Evolutionary conservation across 2,888 invertebrate genomes (phyloP).

Genomic region (Aromia moschata): DNA sequence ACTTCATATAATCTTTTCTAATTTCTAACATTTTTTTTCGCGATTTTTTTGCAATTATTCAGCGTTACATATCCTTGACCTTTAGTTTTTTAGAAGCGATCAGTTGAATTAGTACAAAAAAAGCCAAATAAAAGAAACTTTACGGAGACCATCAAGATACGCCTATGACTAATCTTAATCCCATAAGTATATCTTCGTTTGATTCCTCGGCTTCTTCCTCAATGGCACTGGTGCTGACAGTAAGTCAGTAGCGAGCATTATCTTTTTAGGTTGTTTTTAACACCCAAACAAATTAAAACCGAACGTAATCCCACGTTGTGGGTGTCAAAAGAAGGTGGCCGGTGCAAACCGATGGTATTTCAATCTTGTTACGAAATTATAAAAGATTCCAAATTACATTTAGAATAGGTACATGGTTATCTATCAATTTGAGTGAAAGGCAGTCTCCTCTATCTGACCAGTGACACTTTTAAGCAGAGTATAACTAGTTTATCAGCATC

Average conservation of each 20-base stretch:
- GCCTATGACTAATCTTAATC: constrained; percentile 10
- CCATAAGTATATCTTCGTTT: too few species aligned
- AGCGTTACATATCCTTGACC: too few species aligned
- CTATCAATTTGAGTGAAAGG: constrained; percentile 15
- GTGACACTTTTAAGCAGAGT: background rate
- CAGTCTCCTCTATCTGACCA: constrained; percentile 4
- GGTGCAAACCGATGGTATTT: constrained; percentile 1
- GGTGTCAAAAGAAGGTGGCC: constrained; percentile 4
- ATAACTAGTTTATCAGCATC: background rate
- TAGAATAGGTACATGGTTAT: background rate
- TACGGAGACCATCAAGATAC: background rate
- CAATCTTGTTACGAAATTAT: constrained; percentile 3
- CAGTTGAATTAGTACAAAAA: too few species aligned
- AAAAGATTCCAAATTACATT: background rate
- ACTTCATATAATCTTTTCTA: too few species aligned
- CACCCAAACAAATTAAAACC: background rate
- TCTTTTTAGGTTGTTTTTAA: background rate
- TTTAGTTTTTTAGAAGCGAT: too few species aligned
- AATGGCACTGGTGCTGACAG: background rate
- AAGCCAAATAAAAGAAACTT: too few species aligned
- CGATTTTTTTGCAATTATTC: too few species aligned
- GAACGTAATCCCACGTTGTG: background rate
- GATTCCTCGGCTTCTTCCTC: too few species aligned
- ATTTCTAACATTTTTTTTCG: too few species aligned
- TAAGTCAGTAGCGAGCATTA: constrained; percentile 2